Evolutionary conservation across 2,888 invertebrate species (phyloP), one percentile per base, ranked within the genome.

Genomic region (Elegia similella): DNA sequence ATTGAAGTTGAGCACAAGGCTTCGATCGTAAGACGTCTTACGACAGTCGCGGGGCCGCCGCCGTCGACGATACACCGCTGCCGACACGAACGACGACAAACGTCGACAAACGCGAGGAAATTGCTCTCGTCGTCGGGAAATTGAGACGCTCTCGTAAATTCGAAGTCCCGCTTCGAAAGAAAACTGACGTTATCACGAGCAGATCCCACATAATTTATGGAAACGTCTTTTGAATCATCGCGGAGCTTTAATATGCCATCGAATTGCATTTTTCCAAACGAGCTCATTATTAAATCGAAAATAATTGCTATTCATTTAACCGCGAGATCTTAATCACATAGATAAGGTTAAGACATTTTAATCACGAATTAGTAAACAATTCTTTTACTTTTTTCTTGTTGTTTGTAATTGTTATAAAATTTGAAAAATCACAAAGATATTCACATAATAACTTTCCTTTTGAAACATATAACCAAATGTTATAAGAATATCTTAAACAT

Each of bases 91-190:
- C 38, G 34, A 8, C 34, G 34, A 34, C 34, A 34, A 34, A 38
- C 47, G 42, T 29, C 55, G 80, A 78, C 85, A 84, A 85, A 84
- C 83, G 76, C 69, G 68, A 84, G 86, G 87, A 88, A 88, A 88
- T 88, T 85, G 84, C 80, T 73, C 71, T 69, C 75, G 71, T 73
- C 74, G 68, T 63, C 73, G 78, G 88, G 84, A 87, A 87, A 88
- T 86, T 82, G 85, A 86, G 83, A 80, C 68, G 79, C 74, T 79
- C 73, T 82, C 73, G 72, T 77, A 78, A 80, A 84, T 80, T 78
- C 74, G 74, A 80, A 75, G 75, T 69, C 63, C 66, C 63, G 66
- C 63, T 66, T 64, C 67, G 66, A 70, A 73, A 65, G 61, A 59
- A 53, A 59, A 56, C 53, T 52, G 66, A 75, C 69, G 69, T 67